phyloP scores from a whole-genome alignment of 2,888 invertebrate genomes.

The Dasysyrphus albostriatus region DNA sequence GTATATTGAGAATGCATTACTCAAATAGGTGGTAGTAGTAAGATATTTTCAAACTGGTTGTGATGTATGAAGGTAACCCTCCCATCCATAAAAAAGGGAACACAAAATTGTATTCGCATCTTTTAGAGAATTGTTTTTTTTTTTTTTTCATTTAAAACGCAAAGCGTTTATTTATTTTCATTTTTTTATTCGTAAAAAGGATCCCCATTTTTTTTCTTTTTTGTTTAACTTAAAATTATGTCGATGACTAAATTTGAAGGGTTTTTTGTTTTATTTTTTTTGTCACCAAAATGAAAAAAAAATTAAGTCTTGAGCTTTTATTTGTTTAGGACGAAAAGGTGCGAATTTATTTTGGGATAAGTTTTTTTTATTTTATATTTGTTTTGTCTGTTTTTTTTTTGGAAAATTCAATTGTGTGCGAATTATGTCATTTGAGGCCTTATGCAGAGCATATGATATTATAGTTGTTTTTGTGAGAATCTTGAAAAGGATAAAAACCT shows the following conservation, averaged over 20 bases:
- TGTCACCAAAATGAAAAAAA: slow-evolving; percentile 11
- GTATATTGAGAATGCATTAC: too few species aligned
- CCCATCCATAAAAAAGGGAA: not conserved
- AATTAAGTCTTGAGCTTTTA: not conserved
- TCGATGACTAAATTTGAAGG: slow-evolving; percentile 9
- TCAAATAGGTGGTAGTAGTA: slow-evolving; percentile 34
- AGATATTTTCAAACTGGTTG: slow-evolving; percentile 9
- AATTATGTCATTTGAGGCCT: not conserved
- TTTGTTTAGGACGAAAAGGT: slow-evolving; percentile 22
- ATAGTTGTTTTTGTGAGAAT: not conserved
- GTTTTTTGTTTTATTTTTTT: not conserved
- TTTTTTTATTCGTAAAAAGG: not conserved
- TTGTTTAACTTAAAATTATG: slow-evolving; percentile 18
- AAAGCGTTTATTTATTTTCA: not conserved
- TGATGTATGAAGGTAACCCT: slow-evolving; percentile 8
- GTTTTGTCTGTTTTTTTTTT: not conserved
- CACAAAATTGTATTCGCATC: not conserved
- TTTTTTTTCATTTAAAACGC: not conserved
- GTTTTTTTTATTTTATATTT: not conserved
- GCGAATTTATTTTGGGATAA: slow-evolving; percentile 9
- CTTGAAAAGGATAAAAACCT: not conserved
- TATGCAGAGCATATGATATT: not conserved
- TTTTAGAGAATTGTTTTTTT: too few species aligned
- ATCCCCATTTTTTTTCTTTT: not conserved
- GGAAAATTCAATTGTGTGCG: not conserved